Evolutionary conservation across 2,113 vertebrate species (phyloP), one percentile per base, ranked within the genome.

Genomic region (Seriola rivoliana): DNA sequence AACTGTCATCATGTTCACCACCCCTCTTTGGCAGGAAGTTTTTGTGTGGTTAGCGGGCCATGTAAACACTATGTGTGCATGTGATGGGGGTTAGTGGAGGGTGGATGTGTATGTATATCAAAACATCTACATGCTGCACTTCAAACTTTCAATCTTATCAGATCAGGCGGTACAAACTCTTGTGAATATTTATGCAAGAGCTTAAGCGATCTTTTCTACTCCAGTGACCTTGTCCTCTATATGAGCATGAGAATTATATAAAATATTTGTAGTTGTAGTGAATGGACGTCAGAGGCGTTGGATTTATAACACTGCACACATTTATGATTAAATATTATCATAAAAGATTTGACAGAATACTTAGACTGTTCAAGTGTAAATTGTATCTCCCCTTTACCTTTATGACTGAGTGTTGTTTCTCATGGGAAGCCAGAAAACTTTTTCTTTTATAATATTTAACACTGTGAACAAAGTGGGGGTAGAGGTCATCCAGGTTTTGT

Each of bases 1-100:
- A 68, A 46, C 32, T 11, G 17, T 71, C 36, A 63, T 62, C 36
- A 38, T 79, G 69, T 36, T 72, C 38, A 34, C 48, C 38, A 44
- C 19, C 38, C 32, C 6, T 66, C 54, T 64, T 64, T 78, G 75
- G 58, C 75, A 78, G 88, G 78, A 91, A 73, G 70, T 70, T 29
- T 65, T 63, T 68, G 21, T 72, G 70, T 82, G 75, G 78, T 82
- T 82, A 71, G 34, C n/a, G 46, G 67, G 32, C 57, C 59, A 69
- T 50, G 59, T 75, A 79, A 76, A 84, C 77, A 29, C 55, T 75
- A 54, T 63, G 54, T 76, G 19, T 52, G 50, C 50, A 34, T 44
- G 8, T 40, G 48, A 25, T 17, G 9, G 34, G 40, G 7, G 38
- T 60, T 54, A 76, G 59, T 55, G 74, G 40, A 54, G 38, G 54